Percentiles rank a stretch among this genome's conserved stretches.
Evolutionary conservation across 1,140 invertebrate species (phyloP).

Genomic region (Drosophila sp.): DNA sequence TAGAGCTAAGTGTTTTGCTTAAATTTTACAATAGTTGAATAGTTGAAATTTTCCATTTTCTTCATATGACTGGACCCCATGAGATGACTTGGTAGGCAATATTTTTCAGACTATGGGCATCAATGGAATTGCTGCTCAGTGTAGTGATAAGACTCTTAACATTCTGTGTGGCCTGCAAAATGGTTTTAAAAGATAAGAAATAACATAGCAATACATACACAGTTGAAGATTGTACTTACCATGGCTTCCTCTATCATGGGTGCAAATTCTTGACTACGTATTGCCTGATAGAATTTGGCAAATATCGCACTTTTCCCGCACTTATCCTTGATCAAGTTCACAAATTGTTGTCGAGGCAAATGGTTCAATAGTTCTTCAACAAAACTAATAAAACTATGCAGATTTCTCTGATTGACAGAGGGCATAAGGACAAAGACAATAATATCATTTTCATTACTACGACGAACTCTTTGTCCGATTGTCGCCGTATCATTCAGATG

Average conservation of each 20-base stretch:
- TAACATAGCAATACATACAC: background rate
- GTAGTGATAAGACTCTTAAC: slow-evolving; percentile 51
- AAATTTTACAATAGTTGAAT: slow-evolving; percentile 15
- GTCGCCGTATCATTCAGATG: slow-evolving; percentile 59
- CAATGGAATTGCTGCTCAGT: slow-evolving; percentile 53
- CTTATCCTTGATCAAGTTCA: slow-evolving; percentile 66
- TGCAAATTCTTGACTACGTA: slow-evolving; percentile 59
- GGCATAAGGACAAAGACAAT: slow-evolving; percentile 47
- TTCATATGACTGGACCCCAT: slow-evolving; percentile 57
- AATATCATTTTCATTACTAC: slow-evolving; percentile 16
- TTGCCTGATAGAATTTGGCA: slow-evolving; percentile 67
- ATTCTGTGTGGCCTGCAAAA: slow-evolving; percentile 57
- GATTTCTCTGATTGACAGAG: background rate
- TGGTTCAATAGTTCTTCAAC: slow-evolving; percentile 56
- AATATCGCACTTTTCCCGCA: slow-evolving; percentile 47
- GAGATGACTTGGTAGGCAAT: slow-evolving; percentile 71
- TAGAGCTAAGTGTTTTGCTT: slow-evolving; percentile 24
- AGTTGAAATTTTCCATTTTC: background rate
- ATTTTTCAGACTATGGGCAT: slow-evolving; percentile 55
- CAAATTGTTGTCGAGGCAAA: slow-evolving; percentile 61
- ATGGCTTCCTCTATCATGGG: slow-evolving; percentile 54
- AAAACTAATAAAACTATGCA: slow-evolving; percentile 61
- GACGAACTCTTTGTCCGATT: background rate
- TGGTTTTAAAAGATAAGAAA: background rate
- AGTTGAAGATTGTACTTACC: slow-evolving; percentile 45